A percentile compares a stretch with the other conserved stretches of the same genome.
Evolutionary conservation across 1,140 invertebrate genomes (phyloP).

Genomic region (Callitettix versicolor): DNA sequence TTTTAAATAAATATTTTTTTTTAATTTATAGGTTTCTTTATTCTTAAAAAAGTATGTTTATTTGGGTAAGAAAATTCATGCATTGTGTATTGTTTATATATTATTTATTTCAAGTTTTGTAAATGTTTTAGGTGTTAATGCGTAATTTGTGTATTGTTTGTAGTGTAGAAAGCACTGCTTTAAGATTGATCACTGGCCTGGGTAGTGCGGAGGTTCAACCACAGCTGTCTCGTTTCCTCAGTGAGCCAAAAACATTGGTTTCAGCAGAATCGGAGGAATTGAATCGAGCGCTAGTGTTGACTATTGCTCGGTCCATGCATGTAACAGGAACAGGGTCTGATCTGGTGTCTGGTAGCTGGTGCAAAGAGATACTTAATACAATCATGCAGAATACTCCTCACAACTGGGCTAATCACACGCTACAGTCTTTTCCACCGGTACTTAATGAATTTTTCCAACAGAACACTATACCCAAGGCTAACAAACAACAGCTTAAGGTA

Average conservation of each 20-base stretch:
- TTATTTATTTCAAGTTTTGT: too few relatives aligned
- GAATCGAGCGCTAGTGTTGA: constrained; percentile 86
- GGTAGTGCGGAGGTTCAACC: constrained; percentile 86
- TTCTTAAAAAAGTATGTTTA: too few relatives aligned
- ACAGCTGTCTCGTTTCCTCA: constrained; percentile 74
- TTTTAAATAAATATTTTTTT: constrained; percentile 4
- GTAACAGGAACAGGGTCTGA: constrained; percentile 66
- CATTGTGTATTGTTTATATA: too few relatives aligned
- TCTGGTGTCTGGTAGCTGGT: constrained; percentile 66
- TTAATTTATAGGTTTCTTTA: too few relatives aligned
- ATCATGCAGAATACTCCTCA: constrained; percentile 92
- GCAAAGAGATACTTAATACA: constrained; percentile 76
- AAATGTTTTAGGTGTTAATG: too few relatives aligned
- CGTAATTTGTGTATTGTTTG: too few relatives aligned
- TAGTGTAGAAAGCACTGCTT: constrained; percentile 85
- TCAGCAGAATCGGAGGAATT: constrained; percentile 91
- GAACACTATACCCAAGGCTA: constrained; percentile 74
- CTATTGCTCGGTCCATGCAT: constrained; percentile 86
- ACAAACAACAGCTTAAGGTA: constrained; percentile 75
- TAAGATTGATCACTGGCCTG: constrained; percentile 81
- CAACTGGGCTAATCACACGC: constrained; percentile 84
- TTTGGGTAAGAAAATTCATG: too few relatives aligned
- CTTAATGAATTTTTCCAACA: constrained; percentile 79
- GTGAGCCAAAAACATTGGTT: constrained; percentile 78
- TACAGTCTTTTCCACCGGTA: constrained; percentile 81